Evolutionary conservation across 2,797 vertebrate species (phyloP).

Genomic region (Catostomus latipinnis): DNA sequence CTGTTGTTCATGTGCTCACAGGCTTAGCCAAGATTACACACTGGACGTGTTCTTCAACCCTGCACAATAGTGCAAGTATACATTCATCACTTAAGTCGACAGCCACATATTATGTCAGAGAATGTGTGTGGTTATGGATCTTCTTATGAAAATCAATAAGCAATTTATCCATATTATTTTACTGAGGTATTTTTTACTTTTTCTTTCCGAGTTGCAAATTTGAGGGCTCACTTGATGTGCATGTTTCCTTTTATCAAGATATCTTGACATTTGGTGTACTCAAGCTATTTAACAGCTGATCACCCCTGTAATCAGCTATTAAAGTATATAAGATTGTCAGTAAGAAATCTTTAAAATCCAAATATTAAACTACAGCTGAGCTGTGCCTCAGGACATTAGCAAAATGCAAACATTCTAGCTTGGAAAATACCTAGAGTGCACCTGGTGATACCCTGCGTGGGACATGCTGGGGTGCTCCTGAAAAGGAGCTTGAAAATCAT

Average conservation of each 20-base stretch:
- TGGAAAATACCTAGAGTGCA: conserved; percentile 52
- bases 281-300: conserved; percentile 13
- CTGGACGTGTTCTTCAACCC: conserved; percentile 65
- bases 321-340: neutral
- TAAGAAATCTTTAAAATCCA: conserved; percentile 8
- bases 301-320: conserved; percentile 1
- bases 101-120: conserved; percentile 7
- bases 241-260: too few relatives aligned
- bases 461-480: conserved; percentile 42
- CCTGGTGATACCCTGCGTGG: conserved; percentile 32
- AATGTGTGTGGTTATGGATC: conserved; percentile 16
- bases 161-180: neutral
- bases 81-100: conserved; percentile 52
- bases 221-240: too few relatives aligned
- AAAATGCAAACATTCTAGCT: conserved; percentile 5
- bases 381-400: neutral
- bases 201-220: neutral
- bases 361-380: neutral
- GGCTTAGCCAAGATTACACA: conserved; percentile 66
- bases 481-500: conserved; percentile 27
- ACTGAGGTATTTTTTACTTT: neutral
- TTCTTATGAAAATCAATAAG: neutral
- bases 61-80: conserved; percentile 62
- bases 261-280: neutral
- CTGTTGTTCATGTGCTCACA: conserved; percentile 44